Evolutionary conservation across 2,888 invertebrate genomes (phyloP), one percentile per base, ranked within the genome.

Genomic region (Apotomis capreana): DNA sequence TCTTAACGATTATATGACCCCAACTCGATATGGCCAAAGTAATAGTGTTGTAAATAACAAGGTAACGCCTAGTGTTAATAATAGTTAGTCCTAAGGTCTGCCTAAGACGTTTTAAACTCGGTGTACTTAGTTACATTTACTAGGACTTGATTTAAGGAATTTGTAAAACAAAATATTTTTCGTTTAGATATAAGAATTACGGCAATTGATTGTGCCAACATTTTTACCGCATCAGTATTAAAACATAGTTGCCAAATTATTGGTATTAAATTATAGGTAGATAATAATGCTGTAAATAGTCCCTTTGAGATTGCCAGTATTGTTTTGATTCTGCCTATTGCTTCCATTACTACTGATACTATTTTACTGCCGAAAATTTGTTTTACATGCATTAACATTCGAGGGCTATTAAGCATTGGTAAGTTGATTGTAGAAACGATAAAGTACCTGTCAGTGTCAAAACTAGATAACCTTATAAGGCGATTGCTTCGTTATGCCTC

Each of bases 201-300:
- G 91, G 91, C 90, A 78, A 88, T 85, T 86, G 85, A 87, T 84
- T 86, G 92, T 93, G 93, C 93, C 93, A 94, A 92, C 91, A 90
- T 93, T 94, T 94, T 94, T 93, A 94, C 93, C 93, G 90, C 88
- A 89, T 91, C 93, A 93, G 93, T 93, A 93, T 94, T 93, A 89
- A 90, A 83, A 81, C 78, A 89, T 92, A 92, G 91, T 89, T 90
- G 91, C 91, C 92, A 92, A 92, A 90, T 80, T 81, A 84, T 83
- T 88, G 86, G 85, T 87, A 84, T 79, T 87, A 84, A 86, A 86
- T 87, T 81, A 87, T 90, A 90, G 89, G 81, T 84, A 85, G 87
- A 72, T 71, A 55, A 87, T 83, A 88, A 86, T 84, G 87, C 87
- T 92, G 91, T 92, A 92, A 85, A 91, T 91, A 92, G 84, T 87